Evolutionary conservation across 2,113 vertebrate species (phyloP).

Genomic region (Psophia crepitans): DNA sequence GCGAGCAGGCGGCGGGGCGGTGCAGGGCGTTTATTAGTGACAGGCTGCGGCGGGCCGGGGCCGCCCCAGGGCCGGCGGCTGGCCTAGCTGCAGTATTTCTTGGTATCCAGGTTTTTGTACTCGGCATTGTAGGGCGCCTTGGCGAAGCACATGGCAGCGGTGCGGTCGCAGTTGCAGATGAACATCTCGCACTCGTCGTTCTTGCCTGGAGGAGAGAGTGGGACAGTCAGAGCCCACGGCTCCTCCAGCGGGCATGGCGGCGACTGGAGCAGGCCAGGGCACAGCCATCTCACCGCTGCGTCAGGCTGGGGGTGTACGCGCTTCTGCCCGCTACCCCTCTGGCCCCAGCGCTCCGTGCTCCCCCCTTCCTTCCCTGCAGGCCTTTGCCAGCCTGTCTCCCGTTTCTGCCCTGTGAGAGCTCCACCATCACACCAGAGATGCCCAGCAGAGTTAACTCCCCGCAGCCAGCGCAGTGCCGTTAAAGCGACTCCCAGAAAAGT

Average conservation of each 20-base stretch:
- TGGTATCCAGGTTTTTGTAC: constrained; percentile 44
- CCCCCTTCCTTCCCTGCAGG: not conserved
- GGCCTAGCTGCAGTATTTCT: constrained; percentile 55
- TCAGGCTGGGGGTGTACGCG: accelerated
- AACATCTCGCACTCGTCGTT: constrained; percentile 78
- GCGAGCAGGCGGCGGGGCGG: accelerated
- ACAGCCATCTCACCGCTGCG: accelerated
- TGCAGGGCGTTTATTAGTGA: not conserved
- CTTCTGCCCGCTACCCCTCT: not conserved
- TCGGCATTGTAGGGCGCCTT: constrained; percentile 61
- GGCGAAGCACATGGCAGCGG: constrained; percentile 83
- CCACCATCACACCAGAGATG: accelerated
- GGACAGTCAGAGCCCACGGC: not conserved
- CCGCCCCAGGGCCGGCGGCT: accelerated
- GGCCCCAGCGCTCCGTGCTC: no score
- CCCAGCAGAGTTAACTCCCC: accelerated
- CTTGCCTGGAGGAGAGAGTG: constrained; percentile 59
- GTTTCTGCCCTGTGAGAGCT: not conserved
- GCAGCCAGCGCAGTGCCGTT: accelerated
- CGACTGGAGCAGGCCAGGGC: not conserved
- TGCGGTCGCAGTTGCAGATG: constrained; percentile 85
- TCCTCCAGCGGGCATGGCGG: accelerated
- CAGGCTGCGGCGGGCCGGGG: accelerated
- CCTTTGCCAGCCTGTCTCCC: not conserved
- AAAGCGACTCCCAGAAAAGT: not conserved